Percentiles rank a stretch among this genome's conserved stretches.
phyloP scores from a whole-genome alignment of 2,113 vertebrate genomes.

The Psettodes erumei region DNA sequence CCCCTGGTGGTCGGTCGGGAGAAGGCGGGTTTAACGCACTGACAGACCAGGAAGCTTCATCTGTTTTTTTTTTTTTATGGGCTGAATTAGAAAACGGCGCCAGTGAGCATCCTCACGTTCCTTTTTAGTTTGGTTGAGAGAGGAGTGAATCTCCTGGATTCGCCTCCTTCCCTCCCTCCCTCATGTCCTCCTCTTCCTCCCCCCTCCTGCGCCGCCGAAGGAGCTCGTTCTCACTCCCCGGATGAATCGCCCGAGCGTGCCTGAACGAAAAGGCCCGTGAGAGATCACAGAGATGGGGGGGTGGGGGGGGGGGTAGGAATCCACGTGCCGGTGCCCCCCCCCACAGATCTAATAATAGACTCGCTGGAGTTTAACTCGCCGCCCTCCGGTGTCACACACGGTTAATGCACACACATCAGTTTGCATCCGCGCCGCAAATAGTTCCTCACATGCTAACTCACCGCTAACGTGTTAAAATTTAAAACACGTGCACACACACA shows the following conservation, averaged over 20 bases:
- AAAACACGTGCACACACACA: not conserved
- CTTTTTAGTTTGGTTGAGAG: no score
- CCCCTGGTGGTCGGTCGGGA: no score
- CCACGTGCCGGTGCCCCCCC: conserved; percentile 61
- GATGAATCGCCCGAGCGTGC: conserved; percentile 25
- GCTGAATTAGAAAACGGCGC: no score
- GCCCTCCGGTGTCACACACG: conserved; percentile 25
- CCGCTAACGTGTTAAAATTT: not conserved
- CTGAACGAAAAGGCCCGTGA: conserved; percentile 43
- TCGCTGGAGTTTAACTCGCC: conserved; percentile 33
- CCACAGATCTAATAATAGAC: conserved; percentile 68
- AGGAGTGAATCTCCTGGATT: no score
- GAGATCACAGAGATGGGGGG: conserved; percentile 10
- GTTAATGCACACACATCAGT: conserved; percentile 25
- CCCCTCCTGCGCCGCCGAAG: not conserved
- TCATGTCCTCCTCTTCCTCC: not conserved
- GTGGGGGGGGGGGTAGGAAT: conserved; percentile 19
- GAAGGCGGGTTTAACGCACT: no score
- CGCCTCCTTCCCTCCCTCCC: not conserved
- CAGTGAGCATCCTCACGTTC: no score
- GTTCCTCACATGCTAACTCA: not conserved
- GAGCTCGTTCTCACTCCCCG: conserved; percentile 3
- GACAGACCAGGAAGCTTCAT: no score
- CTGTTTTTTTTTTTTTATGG: not conserved
- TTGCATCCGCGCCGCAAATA: conserved; percentile 23